Base-by-base conservation (phyloP, 2,113 vertebrate genomes). In the Miniopterus natalensis region DNA sequence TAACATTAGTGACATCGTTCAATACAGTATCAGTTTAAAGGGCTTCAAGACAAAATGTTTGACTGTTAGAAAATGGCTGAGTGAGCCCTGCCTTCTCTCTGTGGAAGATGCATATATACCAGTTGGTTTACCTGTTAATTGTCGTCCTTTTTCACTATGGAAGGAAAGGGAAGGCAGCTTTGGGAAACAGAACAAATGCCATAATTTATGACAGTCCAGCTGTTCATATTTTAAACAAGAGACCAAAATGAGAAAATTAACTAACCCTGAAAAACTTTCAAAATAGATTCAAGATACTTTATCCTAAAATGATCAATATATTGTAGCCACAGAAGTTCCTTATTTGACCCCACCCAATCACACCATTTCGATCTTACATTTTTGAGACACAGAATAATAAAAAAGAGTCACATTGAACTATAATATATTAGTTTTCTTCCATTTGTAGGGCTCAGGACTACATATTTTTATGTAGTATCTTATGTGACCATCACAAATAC, bases 1-100 rank as follows among this genome's bases (percentile, higher is more conserved):
- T 97, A 95, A 96, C 97, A 97, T 98, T 98, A 98, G 94, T 92
- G 96, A 98, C 95, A 96, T 97, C 94, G 95, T 98, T 98, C 98
- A 98, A 94, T 49, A 84, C 66, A 73, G 29, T 97, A 97, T 98
- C 98, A 98, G 97, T 80, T 98, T 96, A 95, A 96, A 97, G 96
- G 93, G 95, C 94, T 97, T 96, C 84, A 87, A 96, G 94, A 97
- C 90, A 94, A 97, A 96, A 57, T 91, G 97, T 97, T 97, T 97
- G 96, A 97, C 98, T 96, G 95, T 95, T 98, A 97, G 97, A 96
- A 97, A 97, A 97, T 96, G 97, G 97, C 98, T 97, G 95, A 97
- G 96, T 96, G 96, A 98, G 98, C 97, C 97, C 96, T 86, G 74
- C 83, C 97, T 98, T 98, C 96, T 97, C 84, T 97, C 94, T 92